Base-by-base conservation (phyloP, 2,888 invertebrate species). In the Ganaspis brasiliensis region DNA sequence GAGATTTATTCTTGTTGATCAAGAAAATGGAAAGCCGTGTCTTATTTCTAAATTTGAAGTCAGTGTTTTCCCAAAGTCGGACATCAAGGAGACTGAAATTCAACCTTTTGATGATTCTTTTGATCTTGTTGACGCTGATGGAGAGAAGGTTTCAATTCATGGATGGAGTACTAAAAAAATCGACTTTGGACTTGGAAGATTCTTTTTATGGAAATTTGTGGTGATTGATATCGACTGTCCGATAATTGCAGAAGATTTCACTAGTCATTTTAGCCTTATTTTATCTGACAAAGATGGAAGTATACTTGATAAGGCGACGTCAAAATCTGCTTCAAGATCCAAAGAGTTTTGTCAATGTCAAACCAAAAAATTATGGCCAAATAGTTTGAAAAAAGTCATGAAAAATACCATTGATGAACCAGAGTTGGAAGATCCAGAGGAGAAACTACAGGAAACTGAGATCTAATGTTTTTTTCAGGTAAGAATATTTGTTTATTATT, bases 101-200 rank as follows among this genome's bases (percentile, higher is more conserved):
- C 24, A 26, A 9, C 14, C 40, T 9, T 67, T 67, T 4, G 67
- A 67, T 45, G 24, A 67, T 26, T 45, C 24, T 14, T 45, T 67
- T 12, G 9, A 67, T 14, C 21, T 67, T 45, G 9, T 67, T n/a
- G 45, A 61, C 5, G 12, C 8, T 40, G 40, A 19, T 2, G 45
- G 40, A 21, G 21, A 10, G 9, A 21, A 21, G 2, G 24, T 67
- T 24, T 19, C 67, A 45, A 45, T 67, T 67, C 37, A 67, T 67
- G 67, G 67, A n/a, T 67, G 45, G 67, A 67, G 37, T 45, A 24
- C 24, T 12, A 19, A 37, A n/a, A 67, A 45, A 67, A n/a, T 67
- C 8, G 67, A 67, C 9, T 45, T 67, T 14, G 45, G 45, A 9
- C 40, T 45, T 21, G 67, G 67, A 67, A 40, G 67, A 45, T 67